Evolutionary conservation across 1,140 invertebrate genomes (phyloP).

Genomic region (Meloidogyne hapla): DNA sequence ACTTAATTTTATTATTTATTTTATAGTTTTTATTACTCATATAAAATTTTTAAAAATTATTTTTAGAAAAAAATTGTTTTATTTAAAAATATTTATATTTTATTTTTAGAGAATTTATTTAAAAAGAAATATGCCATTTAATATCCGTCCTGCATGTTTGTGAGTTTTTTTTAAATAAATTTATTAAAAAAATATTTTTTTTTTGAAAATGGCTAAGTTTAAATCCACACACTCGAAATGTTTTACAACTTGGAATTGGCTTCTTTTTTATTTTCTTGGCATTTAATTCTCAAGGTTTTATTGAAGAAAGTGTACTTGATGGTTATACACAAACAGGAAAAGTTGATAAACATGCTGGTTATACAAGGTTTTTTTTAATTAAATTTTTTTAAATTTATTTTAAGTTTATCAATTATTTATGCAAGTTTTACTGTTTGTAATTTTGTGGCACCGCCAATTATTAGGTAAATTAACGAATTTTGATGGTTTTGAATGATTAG

Average conservation of each 20-base stretch:
- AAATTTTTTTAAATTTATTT: neutral
- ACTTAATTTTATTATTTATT: no score
- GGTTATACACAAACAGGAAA: neutral
- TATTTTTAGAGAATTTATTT: no score
- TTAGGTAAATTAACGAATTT: conserved; percentile 18
- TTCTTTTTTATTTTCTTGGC: conserved; percentile 55
- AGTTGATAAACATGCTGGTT: conserved; percentile 47
- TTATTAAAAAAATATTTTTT: neutral
- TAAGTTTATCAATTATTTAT: conserved; percentile 48
- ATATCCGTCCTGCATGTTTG: neutral
- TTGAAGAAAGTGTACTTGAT: conserved; percentile 50
- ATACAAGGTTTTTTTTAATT: conserved; percentile 18
- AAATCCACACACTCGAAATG: conserved; percentile 68
- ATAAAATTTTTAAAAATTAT: no score
- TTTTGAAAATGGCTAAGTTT: conserved; percentile 62
- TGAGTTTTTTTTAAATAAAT: neutral
- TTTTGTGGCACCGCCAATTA: conserved; percentile 50
- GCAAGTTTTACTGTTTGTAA: conserved; percentile 51
- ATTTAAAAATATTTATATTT: no score
- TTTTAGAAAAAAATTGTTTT: no score
- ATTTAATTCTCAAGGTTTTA: conserved; percentile 50
- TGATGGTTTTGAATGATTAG: no score
- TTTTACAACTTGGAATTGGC: conserved; percentile 49
- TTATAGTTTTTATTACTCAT: no score
- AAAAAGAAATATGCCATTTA: neutral